Conservation (phyloP, 1,140 invertebrate species). For the Tribolium madens region DNA sequence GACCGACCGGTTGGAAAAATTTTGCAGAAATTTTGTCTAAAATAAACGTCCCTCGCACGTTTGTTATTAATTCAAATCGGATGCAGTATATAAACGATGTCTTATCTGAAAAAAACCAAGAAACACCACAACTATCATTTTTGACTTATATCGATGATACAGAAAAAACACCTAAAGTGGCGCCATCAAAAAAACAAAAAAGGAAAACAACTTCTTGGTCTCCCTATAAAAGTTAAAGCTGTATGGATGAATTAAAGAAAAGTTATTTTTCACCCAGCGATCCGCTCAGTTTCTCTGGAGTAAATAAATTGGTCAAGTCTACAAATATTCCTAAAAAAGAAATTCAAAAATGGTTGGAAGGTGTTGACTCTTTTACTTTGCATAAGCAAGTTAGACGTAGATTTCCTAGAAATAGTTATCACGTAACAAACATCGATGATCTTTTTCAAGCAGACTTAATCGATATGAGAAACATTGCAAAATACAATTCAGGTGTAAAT, state of each 20-base stretch:
- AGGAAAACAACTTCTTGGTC: neutral
- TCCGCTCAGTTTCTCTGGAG: neutral
- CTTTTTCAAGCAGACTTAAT: conserved; percentile 64
- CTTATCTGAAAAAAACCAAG: no score
- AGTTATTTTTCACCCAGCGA: neutral
- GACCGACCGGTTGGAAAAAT: neutral
- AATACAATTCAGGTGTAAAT: conserved; percentile 63
- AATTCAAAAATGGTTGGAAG: neutral
- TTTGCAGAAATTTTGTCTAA: neutral
- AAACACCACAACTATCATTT: no score
- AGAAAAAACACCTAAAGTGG: no score
- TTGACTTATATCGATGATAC: no score
- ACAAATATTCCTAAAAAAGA: neutral
- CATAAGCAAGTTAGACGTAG: conserved; percentile 60
- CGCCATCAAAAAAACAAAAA: neutral
- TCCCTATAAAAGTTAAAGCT: neutral
- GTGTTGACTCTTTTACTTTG: conserved; percentile 27
- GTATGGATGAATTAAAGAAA: neutral
- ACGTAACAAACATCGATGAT: conserved; percentile 60
- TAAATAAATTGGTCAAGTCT: neutral
- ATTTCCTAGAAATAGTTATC: conserved; percentile 58
- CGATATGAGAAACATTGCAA: conserved; percentile 60
- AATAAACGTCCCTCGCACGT: neutral
- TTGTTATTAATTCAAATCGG: neutral
- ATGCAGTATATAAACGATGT: neutral